These are phyloP conservation scores for Melanocharis versteri DNA, from an alignment of 2,113 vertebrate genomes.

Conservation along the genomic window DNA sequence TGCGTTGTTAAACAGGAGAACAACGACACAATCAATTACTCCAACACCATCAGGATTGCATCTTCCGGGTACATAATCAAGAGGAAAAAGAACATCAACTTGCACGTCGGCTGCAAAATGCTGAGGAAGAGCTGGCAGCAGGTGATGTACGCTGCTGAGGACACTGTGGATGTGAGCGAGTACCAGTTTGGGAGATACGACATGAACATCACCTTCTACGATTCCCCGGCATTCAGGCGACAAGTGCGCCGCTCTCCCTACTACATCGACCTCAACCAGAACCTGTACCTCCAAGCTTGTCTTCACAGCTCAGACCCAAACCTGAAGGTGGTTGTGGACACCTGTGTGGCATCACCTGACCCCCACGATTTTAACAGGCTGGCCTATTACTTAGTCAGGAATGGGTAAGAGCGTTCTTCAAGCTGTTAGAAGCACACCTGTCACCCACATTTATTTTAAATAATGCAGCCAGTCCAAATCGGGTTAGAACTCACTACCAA, in stretches of 20 bases:
- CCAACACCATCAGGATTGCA: constrained; percentile 49
- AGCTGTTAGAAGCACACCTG: neutral
- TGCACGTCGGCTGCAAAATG: constrained; percentile 72
- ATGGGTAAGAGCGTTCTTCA: constrained; percentile 66
- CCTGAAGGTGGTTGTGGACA: constrained; percentile 71
- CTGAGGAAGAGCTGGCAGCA: constrained; percentile 65
- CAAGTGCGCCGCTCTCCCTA: constrained; percentile 63
- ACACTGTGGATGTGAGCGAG: neutral
- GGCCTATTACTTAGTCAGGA: constrained; percentile 63
- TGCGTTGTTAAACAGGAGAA: constrained; percentile 29
- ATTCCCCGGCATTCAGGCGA: constrained; percentile 40
- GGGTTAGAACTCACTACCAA: neutral
- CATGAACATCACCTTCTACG: constrained; percentile 67
- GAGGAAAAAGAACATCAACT: constrained; percentile 48
- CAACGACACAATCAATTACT: constrained; percentile 71
- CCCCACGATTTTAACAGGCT: constrained; percentile 30
- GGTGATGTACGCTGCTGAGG: constrained; percentile 55
- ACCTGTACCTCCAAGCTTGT: constrained; percentile 67
- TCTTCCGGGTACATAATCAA: constrained; percentile 29
- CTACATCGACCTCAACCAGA: constrained; percentile 63
- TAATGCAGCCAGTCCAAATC: neutral
- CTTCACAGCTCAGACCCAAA: constrained; percentile 49
- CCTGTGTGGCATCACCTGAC: constrained; percentile 70
- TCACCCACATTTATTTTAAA: neutral
- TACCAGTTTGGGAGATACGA: constrained; percentile 61